Evolutionary conservation across 2,113 vertebrate genomes (phyloP), one percentile per base, ranked within the genome.

Genomic region (Leptosomus discolor): DNA sequence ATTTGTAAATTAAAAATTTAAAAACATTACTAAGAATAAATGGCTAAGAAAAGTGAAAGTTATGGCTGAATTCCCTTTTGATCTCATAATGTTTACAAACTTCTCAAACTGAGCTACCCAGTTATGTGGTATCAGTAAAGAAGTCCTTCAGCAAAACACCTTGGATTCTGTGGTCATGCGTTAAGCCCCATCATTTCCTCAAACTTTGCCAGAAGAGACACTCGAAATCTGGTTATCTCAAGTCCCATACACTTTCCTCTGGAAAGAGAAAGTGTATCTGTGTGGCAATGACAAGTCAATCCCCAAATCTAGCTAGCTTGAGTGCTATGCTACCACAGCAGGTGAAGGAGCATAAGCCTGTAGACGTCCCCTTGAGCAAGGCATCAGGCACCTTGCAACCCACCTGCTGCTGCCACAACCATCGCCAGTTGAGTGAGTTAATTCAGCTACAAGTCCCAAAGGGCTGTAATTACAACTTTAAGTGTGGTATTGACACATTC

Each of bases 41-140:
- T 94, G 95, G 94, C 95, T 98, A 97, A 95, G 94, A 83, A 95
- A 97, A 97, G 95, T 93, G 90, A 97, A 97, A 92, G 92, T 70
- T 97, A 97, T 97, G 95, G 95, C 96, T 97, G 95, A 97, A 96
- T 95, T 98, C 89, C 95, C 93, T 97, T 98, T 98, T 88, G 91
- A 95, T 94, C 96, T 95, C 11, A 0, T 79, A 82, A 83, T 4
- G 8, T 74, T 81, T 60, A 85, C 5, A 9, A 65, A 80, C 90
- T 65, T 53, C 92, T 92, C 86, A 36, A 64, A 76, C 92, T 51
- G 74, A 70, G 82, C 51, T 9, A 0, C 46, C 53, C 9, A 20
- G 68, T 58, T 95, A 7, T 1, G 8, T 6, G 21, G 56, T 23
- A 71, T 21, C 84, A 91, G 89, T 1, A 74, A 80, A 84, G 84